Percentiles rank a stretch among this genome's conserved stretches.
Conservation (phyloP, 1,140 invertebrate genomes). For the Ostrea edulis region DNA sequence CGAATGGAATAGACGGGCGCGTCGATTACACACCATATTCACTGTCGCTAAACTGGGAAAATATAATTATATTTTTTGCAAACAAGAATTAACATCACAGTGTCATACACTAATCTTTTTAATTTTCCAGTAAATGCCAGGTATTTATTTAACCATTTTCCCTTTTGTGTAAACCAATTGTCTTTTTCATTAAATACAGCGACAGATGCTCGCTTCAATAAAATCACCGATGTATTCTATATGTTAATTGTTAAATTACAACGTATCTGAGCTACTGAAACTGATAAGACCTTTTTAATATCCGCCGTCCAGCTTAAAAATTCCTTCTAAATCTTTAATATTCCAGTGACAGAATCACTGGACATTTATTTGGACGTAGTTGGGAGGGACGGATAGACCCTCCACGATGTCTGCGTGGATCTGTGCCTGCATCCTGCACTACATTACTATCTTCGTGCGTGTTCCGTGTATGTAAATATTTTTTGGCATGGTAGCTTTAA, state of each 20-base stretch:
- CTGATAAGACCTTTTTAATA: conserved; percentile 2
- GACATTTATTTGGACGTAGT: no score
- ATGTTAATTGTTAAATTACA: not conserved
- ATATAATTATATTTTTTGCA: not conserved
- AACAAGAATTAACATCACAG: not conserved
- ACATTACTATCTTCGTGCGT: not conserved
- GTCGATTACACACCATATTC: no score
- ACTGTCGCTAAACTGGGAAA: no score
- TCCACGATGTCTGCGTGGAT: not conserved
- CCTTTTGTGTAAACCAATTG: not conserved
- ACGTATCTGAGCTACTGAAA: not conserved
- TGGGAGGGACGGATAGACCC: not conserved
- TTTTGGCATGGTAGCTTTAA: no score
- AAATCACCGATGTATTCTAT: not conserved
- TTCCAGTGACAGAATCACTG: no score
- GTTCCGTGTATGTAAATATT: no score
- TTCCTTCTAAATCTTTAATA: not conserved
- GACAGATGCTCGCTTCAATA: conserved; percentile 4
- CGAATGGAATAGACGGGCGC: no score
- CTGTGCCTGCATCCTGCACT: not conserved
- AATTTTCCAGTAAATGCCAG: not conserved
- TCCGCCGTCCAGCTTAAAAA: not conserved
- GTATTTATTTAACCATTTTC: not conserved
- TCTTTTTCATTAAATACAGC: not conserved
- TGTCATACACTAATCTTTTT: not conserved